A percentile compares a stretch with the other conserved stretches of the same genome.
These are phyloP conservation scores for Amblyteles armatorius DNA, from an alignment of 2,888 invertebrate genomes.

Conservation along the genomic window DNA sequence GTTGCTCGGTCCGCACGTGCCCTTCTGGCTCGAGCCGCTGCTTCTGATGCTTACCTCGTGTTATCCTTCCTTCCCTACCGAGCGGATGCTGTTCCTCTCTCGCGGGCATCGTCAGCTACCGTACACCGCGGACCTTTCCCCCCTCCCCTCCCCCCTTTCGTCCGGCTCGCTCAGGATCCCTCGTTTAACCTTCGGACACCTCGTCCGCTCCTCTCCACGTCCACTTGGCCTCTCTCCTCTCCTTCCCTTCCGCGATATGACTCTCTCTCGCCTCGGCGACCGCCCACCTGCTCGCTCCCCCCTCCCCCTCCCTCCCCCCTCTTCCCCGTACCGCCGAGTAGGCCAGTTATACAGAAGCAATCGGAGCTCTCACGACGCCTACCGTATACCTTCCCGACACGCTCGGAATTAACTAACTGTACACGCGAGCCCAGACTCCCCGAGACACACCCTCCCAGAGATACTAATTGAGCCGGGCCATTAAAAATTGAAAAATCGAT, in stretches of 20 bases:
- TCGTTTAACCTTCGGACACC: constrained; percentile 61
- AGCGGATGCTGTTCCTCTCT: constrained; percentile 20
- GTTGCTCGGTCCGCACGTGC: constrained; percentile 56
- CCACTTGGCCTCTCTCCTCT: constrained; percentile 46
- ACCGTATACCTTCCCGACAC: constrained; percentile 20
- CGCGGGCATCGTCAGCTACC: constrained; percentile 53
- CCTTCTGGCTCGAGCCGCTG: constrained; percentile 43
- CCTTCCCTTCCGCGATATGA: constrained; percentile 30
- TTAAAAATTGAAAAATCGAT: constrained; percentile 54
- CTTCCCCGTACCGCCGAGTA: background rate
- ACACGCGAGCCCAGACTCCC: constrained; percentile 14
- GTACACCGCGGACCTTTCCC: background rate
- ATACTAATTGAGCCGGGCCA: constrained; percentile 51
- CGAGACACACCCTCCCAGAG: constrained; percentile 32
- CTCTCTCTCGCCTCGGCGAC: constrained; percentile 15
- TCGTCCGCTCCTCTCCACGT: constrained; percentile 48
- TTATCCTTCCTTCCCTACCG: constrained; percentile 26
- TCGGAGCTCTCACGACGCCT: constrained; percentile 30
- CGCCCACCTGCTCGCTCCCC: constrained; percentile 28
- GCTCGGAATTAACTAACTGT: background rate
- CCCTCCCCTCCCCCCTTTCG: background rate
- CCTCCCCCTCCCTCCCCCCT: background rate
- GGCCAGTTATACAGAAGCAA: constrained; percentile 46
- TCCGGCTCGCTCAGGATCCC: constrained; percentile 25
- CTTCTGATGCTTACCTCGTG: constrained; percentile 20